phyloP scores from a whole-genome alignment of 2,797 vertebrate genomes.

The Sebastes vulpes region DNA sequence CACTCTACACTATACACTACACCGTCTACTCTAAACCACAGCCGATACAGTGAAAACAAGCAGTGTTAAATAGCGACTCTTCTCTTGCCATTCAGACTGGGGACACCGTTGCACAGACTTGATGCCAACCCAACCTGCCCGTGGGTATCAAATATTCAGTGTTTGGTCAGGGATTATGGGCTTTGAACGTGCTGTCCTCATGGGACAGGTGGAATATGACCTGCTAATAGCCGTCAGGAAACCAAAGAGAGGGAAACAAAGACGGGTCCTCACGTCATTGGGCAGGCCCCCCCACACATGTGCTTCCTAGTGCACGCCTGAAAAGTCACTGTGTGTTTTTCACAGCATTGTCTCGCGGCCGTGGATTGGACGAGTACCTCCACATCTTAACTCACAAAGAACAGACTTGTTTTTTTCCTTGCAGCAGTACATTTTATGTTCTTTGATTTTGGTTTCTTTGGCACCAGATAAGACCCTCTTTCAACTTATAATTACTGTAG shows the following conservation, averaged over 20 bases:
- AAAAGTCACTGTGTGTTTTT: conserved; percentile 38
- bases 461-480: conserved; percentile 13
- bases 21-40: conserved; percentile 9
- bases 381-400: conserved; percentile 5
- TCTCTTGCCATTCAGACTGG: conserved; percentile 33
- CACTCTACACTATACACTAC: background rate
- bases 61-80: conserved; percentile 33
- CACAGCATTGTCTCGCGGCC: background rate
- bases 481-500: conserved; percentile 22
- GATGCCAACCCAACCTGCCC: conserved; percentile 58
- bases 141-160: conserved; percentile 87
- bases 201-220: conserved; percentile 84
- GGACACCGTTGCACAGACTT: conserved; percentile 30
- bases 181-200: conserved; percentile 67
- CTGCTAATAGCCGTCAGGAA: conserved; percentile 78
- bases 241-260: conserved; percentile 81
- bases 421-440: background rate
- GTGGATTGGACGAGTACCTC: background rate
- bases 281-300: conserved; percentile 33
- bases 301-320: background rate
- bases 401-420: background rate
- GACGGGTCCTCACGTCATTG: conserved; percentile 50
- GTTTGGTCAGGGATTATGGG: conserved; percentile 82
- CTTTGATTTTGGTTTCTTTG: conserved; percentile 8
- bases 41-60: conserved; percentile 18